These are phyloP conservation scores for Pelecanoides urinatrix DNA, from an alignment of 2,113 vertebrate genomes.

Conservation along the genomic window DNA sequence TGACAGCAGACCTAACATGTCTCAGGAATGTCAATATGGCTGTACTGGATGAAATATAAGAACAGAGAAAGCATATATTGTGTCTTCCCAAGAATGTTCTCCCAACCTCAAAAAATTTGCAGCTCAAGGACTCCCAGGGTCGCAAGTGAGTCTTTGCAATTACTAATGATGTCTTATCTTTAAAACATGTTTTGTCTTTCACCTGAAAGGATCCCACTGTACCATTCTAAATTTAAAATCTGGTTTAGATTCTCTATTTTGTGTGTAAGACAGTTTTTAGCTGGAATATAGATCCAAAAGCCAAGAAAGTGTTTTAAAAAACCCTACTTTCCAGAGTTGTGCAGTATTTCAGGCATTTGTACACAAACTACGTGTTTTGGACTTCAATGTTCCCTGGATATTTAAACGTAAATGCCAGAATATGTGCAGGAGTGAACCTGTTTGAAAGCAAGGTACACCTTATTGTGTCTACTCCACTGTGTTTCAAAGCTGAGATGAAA, in stretches of 20 bases:
- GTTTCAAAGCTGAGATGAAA: neutral
- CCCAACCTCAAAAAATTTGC: neutral
- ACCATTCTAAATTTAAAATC: neutral
- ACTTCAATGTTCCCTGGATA: neutral
- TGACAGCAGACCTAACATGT: neutral
- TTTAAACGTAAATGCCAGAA: neutral
- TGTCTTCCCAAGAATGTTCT: neutral
- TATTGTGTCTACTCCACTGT: neutral
- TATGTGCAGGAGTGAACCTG: neutral
- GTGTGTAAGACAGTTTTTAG: neutral
- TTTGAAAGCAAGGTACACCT: neutral
- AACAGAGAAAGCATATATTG: neutral
- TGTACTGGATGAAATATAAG: neutral
- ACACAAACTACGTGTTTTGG: neutral
- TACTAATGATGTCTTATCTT: neutral
- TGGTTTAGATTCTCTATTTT: neutral
- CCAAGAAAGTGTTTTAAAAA: neutral
- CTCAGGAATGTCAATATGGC: neutral
- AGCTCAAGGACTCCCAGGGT: neutral
- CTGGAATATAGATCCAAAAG: neutral
- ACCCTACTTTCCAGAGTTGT: neutral
- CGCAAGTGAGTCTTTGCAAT: neutral
- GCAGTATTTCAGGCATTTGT: neutral
- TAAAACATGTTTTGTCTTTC: neutral
- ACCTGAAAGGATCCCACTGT: neutral